Conservation (phyloP, 2,888 invertebrate species). For the Gortyna flavago region DNA sequence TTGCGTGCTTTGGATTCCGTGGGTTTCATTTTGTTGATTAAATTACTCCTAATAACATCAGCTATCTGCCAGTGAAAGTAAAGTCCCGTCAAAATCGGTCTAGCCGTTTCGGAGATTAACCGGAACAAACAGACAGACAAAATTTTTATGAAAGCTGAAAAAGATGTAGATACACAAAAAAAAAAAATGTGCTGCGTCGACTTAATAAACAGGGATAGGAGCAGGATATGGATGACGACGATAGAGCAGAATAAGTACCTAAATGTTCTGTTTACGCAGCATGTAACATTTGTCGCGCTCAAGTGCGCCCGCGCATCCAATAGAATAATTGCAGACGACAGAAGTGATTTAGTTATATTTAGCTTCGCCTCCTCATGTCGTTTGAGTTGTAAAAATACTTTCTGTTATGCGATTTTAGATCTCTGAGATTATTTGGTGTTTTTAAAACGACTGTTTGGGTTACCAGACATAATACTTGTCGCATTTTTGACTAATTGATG, state of each 20-base stretch:
- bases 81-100: too few species aligned
- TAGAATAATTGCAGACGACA: constrained; percentile 73
- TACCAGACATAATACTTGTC: constrained; percentile 30
- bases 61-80: too few species aligned
- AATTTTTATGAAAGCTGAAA: neutral
- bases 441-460: constrained; percentile 19
- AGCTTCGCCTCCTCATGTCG: constrained; percentile 43
- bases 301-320: constrained; percentile 63
- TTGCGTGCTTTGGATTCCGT: too few species aligned
- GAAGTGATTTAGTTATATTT: constrained; percentile 66
- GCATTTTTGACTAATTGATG: constrained; percentile 41
- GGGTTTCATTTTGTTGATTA: too few species aligned
- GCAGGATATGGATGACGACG: neutral
- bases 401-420: constrained; percentile 28
- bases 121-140: too few species aligned
- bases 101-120: too few species aligned
- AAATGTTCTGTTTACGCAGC: constrained; percentile 24
- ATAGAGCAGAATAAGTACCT: neutral
- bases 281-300: constrained; percentile 48
- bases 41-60: too few species aligned
- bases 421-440: constrained; percentile 43
- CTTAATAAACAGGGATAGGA: neutral
- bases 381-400: constrained; percentile 52
- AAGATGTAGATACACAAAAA: neutral
- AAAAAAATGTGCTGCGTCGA: neutral